A percentile compares a stretch with the other conserved stretches of the same genome.
phyloP scores from a whole-genome alignment of 2,888 invertebrate species.

The Gymnosoma rotundatum region DNA sequence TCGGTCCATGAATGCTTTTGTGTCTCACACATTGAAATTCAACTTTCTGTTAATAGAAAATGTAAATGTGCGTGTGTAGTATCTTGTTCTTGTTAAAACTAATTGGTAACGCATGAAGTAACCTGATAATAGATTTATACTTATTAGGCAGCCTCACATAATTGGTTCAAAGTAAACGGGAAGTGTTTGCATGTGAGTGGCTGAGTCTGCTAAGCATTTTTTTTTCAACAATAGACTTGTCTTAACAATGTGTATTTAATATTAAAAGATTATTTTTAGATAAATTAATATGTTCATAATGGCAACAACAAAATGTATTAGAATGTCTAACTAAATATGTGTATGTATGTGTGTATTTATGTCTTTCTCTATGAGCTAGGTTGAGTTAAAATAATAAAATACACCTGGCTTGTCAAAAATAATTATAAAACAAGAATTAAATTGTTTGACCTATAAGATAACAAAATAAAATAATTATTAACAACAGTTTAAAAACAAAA shows the following conservation, averaged over 20 bases:
- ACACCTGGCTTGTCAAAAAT: constrained; percentile 42
- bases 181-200: not conserved
- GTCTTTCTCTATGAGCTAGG: not conserved
- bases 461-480: not conserved
- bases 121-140: constrained; percentile 44
- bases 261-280: not conserved
- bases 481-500: constrained; percentile 6
- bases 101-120: constrained; percentile 65
- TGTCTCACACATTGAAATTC: not conserved
- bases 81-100: constrained; percentile 25
- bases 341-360: not conserved
- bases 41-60: not conserved
- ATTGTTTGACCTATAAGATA: constrained; percentile 24
- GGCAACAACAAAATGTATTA: not conserved
- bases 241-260: not conserved
- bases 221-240: not conserved
- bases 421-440: constrained; percentile 5
- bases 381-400: not conserved
- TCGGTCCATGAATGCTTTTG: not conserved
- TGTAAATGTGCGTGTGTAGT: constrained; percentile 1
- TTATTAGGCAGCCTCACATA: constrained; percentile 43
- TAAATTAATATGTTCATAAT: not conserved
- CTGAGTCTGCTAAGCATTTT: not conserved
- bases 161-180: constrained; percentile 56
- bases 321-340: not conserved